A percentile compares a stretch with the other conserved stretches of the same genome.
Conservation (phyloP, 2,888 invertebrate genomes). For the Phortica okadai region DNA sequence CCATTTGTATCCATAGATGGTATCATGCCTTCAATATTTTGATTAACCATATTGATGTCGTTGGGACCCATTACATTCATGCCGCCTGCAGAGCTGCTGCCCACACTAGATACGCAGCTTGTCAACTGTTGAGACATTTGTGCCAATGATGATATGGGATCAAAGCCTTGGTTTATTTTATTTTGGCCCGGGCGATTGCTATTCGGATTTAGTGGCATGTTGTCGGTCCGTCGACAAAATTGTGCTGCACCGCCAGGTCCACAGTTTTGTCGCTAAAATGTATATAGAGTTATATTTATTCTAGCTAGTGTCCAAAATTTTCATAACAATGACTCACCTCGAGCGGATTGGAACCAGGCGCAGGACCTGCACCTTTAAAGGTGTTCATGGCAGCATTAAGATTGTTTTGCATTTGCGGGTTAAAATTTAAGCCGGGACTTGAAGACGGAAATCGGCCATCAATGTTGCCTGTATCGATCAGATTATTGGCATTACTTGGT, state of each 20-base stretch:
- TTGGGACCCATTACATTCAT: slow-evolving; percentile 59
- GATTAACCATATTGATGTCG: slow-evolving; percentile 63
- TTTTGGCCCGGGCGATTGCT: slow-evolving; percentile 79
- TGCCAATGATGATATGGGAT: slow-evolving; percentile 94
- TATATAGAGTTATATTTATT: not conserved
- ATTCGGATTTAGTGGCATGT: slow-evolving; percentile 83
- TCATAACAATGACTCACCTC: slow-evolving; percentile 46
- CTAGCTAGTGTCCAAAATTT: not conserved
- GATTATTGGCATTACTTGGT: slow-evolving; percentile 56
- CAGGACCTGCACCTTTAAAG: slow-evolving; percentile 55
- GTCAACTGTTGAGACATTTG: slow-evolving; percentile 96
- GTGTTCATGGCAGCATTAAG: slow-evolving; percentile 54
- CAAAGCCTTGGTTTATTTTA: slow-evolving; percentile 84
- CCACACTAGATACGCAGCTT: slow-evolving; percentile 80
- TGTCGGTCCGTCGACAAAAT: slow-evolving; percentile 78
- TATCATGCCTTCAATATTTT: slow-evolving; percentile 65
- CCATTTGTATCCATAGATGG: slow-evolving; percentile 73
- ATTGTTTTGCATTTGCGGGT: slow-evolving; percentile 57
- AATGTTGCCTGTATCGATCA: slow-evolving; percentile 57
- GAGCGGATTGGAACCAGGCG: slow-evolving; percentile 37
- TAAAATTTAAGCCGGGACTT: slow-evolving; percentile 72
- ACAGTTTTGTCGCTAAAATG: slow-evolving; percentile 59
- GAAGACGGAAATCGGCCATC: slow-evolving; percentile 70
- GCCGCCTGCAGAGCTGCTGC: slow-evolving; percentile 59
- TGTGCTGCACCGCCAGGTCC: slow-evolving; percentile 57